A percentile compares a stretch with the other conserved stretches of the same genome.
Evolutionary conservation across 2,113 vertebrate species (phyloP).

Genomic region (Coptodon rendalli): DNA sequence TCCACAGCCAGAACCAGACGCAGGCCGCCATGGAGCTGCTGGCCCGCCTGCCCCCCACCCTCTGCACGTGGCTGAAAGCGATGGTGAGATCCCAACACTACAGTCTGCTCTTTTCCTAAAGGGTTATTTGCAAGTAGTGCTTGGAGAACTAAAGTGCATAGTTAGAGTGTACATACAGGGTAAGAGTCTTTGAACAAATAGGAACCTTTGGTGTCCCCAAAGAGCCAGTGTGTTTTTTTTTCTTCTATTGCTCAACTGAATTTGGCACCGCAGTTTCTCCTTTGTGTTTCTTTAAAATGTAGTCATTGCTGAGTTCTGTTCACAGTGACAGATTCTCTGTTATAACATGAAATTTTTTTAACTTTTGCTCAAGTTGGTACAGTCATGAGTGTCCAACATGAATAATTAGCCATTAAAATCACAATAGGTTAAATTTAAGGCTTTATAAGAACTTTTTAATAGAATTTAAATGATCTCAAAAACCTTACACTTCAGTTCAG

Average conservation of each 20-base stretch:
- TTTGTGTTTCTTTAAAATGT: background rate
- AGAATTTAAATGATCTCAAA: background rate
- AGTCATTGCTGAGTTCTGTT: background rate
- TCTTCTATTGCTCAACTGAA: background rate
- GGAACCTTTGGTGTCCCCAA: background rate
- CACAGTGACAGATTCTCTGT: background rate
- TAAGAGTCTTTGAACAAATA: background rate
- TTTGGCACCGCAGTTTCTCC: background rate
- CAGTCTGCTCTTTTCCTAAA: background rate
- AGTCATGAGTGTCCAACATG: background rate
- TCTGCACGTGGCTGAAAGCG: conserved; percentile 96
- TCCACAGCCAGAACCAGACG: conserved; percentile 81
- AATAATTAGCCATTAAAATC: background rate
- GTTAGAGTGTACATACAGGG: background rate
- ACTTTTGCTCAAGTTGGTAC: background rate
- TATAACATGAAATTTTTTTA: background rate
- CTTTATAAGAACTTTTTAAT: accelerated
- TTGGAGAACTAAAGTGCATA: background rate
- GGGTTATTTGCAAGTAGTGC: background rate
- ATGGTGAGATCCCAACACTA: conserved; percentile 76
- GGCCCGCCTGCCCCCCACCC: conserved; percentile 83
- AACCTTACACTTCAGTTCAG: background rate
- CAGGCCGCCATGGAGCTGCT: conserved; percentile 89
- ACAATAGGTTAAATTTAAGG: background rate
- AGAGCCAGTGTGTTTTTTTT: background rate